Conservation (phyloP, 92 coral and sea anemone genomes). For the Virgularia gustaviana region DNA sequence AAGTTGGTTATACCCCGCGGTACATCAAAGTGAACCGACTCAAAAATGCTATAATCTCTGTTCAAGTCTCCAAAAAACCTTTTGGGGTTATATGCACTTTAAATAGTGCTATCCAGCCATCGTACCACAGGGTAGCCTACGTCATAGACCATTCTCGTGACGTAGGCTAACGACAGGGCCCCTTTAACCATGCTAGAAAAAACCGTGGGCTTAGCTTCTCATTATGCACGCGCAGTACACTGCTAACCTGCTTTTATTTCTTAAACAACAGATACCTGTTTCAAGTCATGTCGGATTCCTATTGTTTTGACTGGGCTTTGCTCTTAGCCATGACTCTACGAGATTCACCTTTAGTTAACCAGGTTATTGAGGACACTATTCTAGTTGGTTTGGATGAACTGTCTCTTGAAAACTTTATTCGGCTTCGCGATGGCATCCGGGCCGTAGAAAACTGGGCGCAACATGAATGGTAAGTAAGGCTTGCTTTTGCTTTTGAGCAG, state of each 20-base stretch:
- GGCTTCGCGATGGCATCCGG: conserved; percentile 73
- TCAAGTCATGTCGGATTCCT: conserved; percentile 73
- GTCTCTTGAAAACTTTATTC: conserved; percentile 58
- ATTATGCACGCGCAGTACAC: background rate
- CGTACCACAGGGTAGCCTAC: too few relatives aligned
- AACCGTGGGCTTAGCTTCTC: background rate
- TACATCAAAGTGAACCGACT: too few relatives aligned
- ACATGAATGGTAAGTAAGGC: conserved; percentile 77
- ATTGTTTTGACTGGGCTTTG: conserved; percentile 94
- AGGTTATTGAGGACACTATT: conserved; percentile 62
- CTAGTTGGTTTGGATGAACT: conserved; percentile 56
- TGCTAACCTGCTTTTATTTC: background rate
- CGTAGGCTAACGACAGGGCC: too few relatives aligned
- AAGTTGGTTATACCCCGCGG: too few relatives aligned
- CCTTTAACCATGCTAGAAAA: too few relatives aligned
- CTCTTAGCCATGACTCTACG: conserved; percentile 74
- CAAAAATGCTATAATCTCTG: too few relatives aligned
- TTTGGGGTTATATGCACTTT: too few relatives aligned
- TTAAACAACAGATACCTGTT: conserved; percentile 60
- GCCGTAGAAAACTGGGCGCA: conserved; percentile 90
- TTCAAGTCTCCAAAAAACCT: too few relatives aligned
- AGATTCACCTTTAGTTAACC: conserved; percentile 74
- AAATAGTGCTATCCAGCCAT: too few relatives aligned
- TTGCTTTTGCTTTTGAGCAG: background rate
- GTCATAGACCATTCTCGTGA: too few relatives aligned